Evolutionary conservation across 2,888 invertebrate species (phyloP).

Genomic region (Xanthorhoe spadicearia): DNA sequence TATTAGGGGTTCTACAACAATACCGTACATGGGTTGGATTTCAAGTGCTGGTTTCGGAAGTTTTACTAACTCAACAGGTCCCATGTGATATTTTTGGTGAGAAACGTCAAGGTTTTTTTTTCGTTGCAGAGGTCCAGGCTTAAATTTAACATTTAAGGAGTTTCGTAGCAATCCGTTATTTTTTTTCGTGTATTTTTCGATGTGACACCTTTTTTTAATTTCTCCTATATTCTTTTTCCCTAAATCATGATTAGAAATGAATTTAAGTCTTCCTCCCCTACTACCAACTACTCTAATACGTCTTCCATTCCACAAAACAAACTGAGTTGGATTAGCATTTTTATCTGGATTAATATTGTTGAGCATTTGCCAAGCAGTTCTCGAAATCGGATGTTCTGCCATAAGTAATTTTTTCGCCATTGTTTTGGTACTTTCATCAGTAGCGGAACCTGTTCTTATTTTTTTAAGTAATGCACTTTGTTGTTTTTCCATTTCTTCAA

Average conservation of each 20-base stretch:
- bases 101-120: slow-evolving; percentile 77
- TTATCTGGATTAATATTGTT: slow-evolving; percentile 71
- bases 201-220: slow-evolving; percentile 12
- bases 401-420: slow-evolving; percentile 65
- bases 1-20: slow-evolving; percentile 72
- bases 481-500: slow-evolving; percentile 66
- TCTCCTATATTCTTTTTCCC: slow-evolving; percentile 40
- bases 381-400: slow-evolving; percentile 63
- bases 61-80: slow-evolving; percentile 72
- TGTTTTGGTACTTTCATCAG: slow-evolving; percentile 63
- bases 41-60: slow-evolving; percentile 81
- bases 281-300: slow-evolving; percentile 69
- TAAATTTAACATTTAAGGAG: slow-evolving; percentile 75
- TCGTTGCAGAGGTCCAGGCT: slow-evolving; percentile 83
- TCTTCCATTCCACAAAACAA: slow-evolving; percentile 68
- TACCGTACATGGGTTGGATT: slow-evolving; percentile 76
- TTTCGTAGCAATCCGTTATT: slow-evolving; percentile 56
- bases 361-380: slow-evolving; percentile 76
- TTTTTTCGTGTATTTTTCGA: slow-evolving; percentile 30
- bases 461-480: slow-evolving; percentile 65
- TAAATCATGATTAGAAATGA: slow-evolving; percentile 63
- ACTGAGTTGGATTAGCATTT: slow-evolving; percentile 61
- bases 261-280: slow-evolving; percentile 69
- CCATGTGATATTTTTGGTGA: slow-evolving; percentile 72
- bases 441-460: slow-evolving; percentile 65